Evolutionary conservation across 2,113 vertebrate species (phyloP), one percentile per base, ranked within the genome.

Genomic region (Ahaetulla prasina): DNA sequence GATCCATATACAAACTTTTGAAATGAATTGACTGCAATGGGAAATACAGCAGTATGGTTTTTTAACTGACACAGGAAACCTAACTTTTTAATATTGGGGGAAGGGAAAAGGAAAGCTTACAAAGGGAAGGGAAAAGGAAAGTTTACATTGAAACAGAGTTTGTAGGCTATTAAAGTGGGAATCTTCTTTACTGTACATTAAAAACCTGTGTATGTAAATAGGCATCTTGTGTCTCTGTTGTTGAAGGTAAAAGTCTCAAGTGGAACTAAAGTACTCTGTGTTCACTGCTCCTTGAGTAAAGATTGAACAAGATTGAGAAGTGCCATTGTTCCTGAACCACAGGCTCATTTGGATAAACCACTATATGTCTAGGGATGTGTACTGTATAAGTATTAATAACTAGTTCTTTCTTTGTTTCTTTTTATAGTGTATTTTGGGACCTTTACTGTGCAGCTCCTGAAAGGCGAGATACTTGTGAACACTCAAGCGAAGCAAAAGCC

Each of bases 401-500:
- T 45, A 0, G 91, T 96, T 94, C 43, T 90, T 94, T 97, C 93
- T 96, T 95, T 68, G 22, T 88, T 93, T 94, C 87, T 0, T 90
- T 96, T 12, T 93, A 89, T 97, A 99, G 99, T 94, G 99, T 99
- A 95, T 99, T 99, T 97, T 99, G 99, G 99, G 99, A 99, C 98
- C 98, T 99, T 96, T 99, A 99, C 98, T 99, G 99, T 96, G 99
- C 99, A 90, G 99, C 99, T 94, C 99, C 99, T 52, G 99, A 99
- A 98, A 99, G 99, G 96, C 97, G 99, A 98, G 99, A 99, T 97
- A 99, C 99, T 97, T 99, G 99, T 98, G 99, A 99, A 98, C 99
- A 99, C 97, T 99, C 99, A 95, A 99, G 99, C 93, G 99, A 99
- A 98, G 99, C 99, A 16, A 99, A 99, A 97, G 99, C 99, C 97